A percentile compares a stretch with the other conserved stretches of the same genome.
Evolutionary conservation across 2,888 invertebrate genomes (phyloP).

Genomic region (Trichacis sp.): DNA sequence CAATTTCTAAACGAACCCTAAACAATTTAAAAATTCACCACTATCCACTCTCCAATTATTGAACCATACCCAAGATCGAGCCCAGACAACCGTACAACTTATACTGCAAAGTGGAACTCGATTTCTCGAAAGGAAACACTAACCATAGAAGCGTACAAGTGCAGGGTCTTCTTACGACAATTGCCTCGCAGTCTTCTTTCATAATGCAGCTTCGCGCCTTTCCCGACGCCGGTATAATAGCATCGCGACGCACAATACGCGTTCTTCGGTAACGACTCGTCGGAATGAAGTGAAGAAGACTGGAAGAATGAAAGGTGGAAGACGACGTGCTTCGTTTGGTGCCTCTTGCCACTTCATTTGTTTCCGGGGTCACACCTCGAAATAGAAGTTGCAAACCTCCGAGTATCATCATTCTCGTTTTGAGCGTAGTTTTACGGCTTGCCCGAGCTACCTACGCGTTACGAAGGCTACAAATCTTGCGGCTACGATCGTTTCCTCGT

Average conservation of each 20-base stretch:
- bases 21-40: no score
- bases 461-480: conserved; percentile 48
- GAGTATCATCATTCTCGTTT: conserved; percentile 60
- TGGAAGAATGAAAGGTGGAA: conserved; percentile 36
- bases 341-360: conserved; percentile 51
- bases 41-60: no score
- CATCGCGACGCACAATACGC: conserved; percentile 49
- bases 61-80: no score
- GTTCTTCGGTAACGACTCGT: conserved; percentile 44
- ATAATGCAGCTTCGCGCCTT: conserved; percentile 27
- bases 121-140: conserved; percentile 5
- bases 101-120: conserved; percentile 8
- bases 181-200: conserved; percentile 38
- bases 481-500: conserved; percentile 38
- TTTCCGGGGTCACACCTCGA: conserved; percentile 66
- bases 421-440: conserved; percentile 61
- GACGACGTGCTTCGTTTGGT: conserved; percentile 30
- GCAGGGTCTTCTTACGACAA: conserved; percentile 19
- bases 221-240: conserved; percentile 43
- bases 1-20: no score
- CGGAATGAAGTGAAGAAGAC: conserved; percentile 24
- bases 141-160: conserved; percentile 10
- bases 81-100: no score
- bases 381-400: conserved; percentile 62
- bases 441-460: conserved; percentile 58